phyloP scores from a whole-genome alignment of 53 echinoderm and acorn worm species.

The Temnopleurus reevesii region DNA sequence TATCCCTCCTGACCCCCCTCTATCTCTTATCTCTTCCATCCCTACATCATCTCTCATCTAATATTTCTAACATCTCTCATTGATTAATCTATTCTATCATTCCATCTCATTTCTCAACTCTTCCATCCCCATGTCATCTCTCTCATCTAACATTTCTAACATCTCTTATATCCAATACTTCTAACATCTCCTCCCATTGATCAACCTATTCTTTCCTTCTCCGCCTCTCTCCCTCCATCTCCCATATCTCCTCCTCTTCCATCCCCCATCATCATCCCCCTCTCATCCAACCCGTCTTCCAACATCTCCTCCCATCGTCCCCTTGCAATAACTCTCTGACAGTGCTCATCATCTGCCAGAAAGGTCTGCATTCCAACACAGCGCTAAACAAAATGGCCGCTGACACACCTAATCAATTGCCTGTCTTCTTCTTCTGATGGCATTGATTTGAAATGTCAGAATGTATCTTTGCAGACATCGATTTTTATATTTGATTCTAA shows the following conservation, averaged over 20 bases:
- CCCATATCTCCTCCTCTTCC: not conserved
- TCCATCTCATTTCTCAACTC: not conserved
- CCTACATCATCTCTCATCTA: not conserved
- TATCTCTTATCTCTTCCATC: too few species aligned
- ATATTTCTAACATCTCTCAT: not conserved
- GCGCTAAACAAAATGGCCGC: not conserved
- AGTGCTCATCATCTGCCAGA: conserved; percentile 8
- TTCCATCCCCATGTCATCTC: not conserved
- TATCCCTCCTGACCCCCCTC: not conserved
- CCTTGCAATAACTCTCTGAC: conserved; percentile 15
- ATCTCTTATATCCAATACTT: too few species aligned
- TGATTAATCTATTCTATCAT: not conserved
- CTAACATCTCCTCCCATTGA: not conserved
- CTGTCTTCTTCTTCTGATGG: not conserved
- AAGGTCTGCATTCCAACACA: conserved; percentile 44
- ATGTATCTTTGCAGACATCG: not conserved
- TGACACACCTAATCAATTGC: conserved; percentile 14
- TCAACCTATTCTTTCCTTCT: not conserved
- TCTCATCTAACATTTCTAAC: too few species aligned
- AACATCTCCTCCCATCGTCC: not conserved
- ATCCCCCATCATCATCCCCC: not conserved
- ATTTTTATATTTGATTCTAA: not conserved
- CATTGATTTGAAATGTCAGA: not conserved
- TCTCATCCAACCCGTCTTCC: not conserved
- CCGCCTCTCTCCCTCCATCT: not conserved